phyloP scores from a whole-genome alignment of 2,888 invertebrate genomes.

The Machimus rusticus region DNA sequence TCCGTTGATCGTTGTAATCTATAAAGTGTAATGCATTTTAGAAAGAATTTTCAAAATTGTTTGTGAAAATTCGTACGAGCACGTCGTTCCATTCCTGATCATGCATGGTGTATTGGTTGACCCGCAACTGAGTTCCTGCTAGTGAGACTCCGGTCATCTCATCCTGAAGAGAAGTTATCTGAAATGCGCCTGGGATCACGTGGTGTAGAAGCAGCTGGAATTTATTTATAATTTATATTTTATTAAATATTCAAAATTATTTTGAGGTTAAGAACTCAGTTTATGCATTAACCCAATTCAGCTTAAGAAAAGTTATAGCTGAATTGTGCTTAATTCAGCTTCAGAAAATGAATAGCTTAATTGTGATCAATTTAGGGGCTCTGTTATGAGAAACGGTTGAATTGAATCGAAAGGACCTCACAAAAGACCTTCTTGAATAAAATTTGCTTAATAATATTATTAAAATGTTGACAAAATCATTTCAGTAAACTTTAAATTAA shows the following conservation, averaged over 20 bases:
- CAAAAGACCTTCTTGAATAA: no score
- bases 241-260: background rate
- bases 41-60: background rate
- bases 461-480: no score
- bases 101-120: slow-evolving; percentile 87
- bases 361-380: no score
- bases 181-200: slow-evolving; percentile 86
- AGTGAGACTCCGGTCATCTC: slow-evolving; percentile 91
- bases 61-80: slow-evolving; percentile 65
- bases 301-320: no score
- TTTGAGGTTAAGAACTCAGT: no score
- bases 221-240: slow-evolving; percentile 31
- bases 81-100: slow-evolving; percentile 90
- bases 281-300: no score
- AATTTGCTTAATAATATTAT: no score
- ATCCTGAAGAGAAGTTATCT: slow-evolving; percentile 78
- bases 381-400: no score
- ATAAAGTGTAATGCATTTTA: slow-evolving; percentile 38
- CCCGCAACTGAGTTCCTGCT: slow-evolving; percentile 84
- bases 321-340: background rate
- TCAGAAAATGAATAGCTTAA: no score
- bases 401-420: no score
- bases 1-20: slow-evolving; percentile 86
- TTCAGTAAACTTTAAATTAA: no score
- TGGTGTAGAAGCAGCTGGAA: slow-evolving; percentile 81